Evolutionary conservation across 2,113 vertebrate species (phyloP).

Genomic region (Leptosomus discolor): DNA sequence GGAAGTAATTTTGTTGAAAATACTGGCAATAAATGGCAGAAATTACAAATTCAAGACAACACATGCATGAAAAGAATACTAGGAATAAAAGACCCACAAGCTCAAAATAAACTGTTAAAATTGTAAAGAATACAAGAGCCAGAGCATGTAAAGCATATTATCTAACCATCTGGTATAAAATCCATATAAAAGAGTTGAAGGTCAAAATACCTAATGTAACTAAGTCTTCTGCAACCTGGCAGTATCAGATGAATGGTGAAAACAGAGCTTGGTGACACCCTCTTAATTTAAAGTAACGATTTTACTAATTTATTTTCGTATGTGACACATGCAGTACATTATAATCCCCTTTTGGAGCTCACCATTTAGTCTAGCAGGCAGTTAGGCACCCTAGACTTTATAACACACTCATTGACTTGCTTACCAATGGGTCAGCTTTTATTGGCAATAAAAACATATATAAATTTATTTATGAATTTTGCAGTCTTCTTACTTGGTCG

Average conservation of each 20-base stretch:
- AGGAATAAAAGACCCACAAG: background rate
- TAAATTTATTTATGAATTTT: background rate
- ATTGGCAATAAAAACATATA: background rate
- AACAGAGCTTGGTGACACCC: background rate
- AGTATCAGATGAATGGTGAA: background rate
- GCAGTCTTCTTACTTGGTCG: background rate
- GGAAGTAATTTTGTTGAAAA: background rate
- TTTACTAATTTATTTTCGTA: background rate
- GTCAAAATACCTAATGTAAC: background rate
- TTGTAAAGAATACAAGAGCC: background rate
- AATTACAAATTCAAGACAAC: background rate
- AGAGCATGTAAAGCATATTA: background rate
- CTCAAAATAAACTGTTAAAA: background rate
- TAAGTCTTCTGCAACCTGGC: background rate
- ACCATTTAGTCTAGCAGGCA: background rate
- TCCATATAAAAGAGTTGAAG: background rate
- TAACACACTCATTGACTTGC: background rate
- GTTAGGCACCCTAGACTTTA: background rate
- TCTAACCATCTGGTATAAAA: background rate
- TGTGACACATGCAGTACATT: background rate
- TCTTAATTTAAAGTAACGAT: background rate
- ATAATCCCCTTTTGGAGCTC: background rate
- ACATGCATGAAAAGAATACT: background rate
- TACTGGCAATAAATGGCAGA: background rate
- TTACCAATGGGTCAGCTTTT: background rate